Evolutionary conservation across 2,113 vertebrate genomes (phyloP).

Genomic region (Corvus cornix): DNA sequence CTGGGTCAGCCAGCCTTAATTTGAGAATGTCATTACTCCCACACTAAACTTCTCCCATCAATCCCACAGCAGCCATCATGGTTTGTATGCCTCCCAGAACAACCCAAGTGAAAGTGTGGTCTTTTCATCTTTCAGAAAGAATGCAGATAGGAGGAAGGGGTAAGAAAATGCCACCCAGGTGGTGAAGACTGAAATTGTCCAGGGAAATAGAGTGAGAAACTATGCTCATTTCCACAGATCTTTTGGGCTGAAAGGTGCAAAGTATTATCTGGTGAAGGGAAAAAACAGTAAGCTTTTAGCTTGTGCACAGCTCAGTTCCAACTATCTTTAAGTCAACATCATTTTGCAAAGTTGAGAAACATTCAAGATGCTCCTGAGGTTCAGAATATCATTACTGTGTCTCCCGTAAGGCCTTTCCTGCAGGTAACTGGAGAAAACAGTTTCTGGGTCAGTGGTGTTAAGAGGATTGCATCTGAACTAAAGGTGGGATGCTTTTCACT

Average conservation of each 20-base stretch:
- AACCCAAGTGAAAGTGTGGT: neutral
- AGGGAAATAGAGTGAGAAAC: neutral
- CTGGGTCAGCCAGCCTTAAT: constrained; percentile 34
- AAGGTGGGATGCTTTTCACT: neutral
- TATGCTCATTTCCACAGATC: neutral
- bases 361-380: neutral
- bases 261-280: neutral
- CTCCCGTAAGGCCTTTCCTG: neutral
- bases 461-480: neutral
- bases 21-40: constrained; percentile 41
- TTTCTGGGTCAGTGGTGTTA: neutral
- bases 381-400: neutral
- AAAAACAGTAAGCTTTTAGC: neutral
- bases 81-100: neutral
- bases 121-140: neutral
- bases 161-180: neutral
- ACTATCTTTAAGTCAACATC: neutral
- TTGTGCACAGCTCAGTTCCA: neutral
- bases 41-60: neutral
- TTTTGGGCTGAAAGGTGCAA: neutral
- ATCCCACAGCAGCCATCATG: constrained; percentile 6
- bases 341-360: neutral
- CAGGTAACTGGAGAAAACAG: neutral
- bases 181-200: neutral
- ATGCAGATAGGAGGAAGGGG: neutral